Conservation (phyloP, 2,888 invertebrate genomes). For the Ectobius pallidus region DNA sequence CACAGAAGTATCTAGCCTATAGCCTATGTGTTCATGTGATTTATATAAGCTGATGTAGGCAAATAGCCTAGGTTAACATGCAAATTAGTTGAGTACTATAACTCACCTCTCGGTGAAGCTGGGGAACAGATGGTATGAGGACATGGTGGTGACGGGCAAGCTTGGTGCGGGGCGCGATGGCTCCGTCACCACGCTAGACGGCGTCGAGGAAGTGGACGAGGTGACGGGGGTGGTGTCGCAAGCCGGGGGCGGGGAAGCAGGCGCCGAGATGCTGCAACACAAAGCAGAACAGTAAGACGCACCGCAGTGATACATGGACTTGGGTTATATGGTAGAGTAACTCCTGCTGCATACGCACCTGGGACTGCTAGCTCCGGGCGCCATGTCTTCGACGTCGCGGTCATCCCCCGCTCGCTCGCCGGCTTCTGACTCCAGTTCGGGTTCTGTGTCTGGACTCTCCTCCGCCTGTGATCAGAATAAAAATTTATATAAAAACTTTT, state of each 20-base stretch:
- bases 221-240: slow-evolving; percentile 32
- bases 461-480: slow-evolving; percentile 28
- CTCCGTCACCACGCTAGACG: slow-evolving; percentile 40
- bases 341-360: slow-evolving; percentile 30
- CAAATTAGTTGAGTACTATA: no score
- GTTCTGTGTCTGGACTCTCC: slow-evolving; percentile 42
- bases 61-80: no score
- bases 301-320: no score
- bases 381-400: slow-evolving; percentile 9
- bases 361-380: slow-evolving; percentile 28
- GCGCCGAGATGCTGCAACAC: slow-evolving; percentile 39
- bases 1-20: no score
- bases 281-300: no score
- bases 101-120: slow-evolving; percentile 63
- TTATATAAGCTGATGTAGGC: no score
- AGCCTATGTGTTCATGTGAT: no score
- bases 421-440: slow-evolving; percentile 38
- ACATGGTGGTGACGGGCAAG: slow-evolving; percentile 41
- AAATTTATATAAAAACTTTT: slow-evolving; percentile 15
- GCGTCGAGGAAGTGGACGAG: slow-evolving; percentile 40
- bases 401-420: slow-evolving; percentile 29
- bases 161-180: slow-evolving; percentile 34
- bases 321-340: no score
- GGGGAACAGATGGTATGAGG: slow-evolving; percentile 59
- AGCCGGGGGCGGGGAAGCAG: slow-evolving; percentile 30